Evolutionary conservation across 2,797 vertebrate genomes (phyloP), one percentile per base, ranked within the genome.

Genomic region (Falco rusticolus): DNA sequence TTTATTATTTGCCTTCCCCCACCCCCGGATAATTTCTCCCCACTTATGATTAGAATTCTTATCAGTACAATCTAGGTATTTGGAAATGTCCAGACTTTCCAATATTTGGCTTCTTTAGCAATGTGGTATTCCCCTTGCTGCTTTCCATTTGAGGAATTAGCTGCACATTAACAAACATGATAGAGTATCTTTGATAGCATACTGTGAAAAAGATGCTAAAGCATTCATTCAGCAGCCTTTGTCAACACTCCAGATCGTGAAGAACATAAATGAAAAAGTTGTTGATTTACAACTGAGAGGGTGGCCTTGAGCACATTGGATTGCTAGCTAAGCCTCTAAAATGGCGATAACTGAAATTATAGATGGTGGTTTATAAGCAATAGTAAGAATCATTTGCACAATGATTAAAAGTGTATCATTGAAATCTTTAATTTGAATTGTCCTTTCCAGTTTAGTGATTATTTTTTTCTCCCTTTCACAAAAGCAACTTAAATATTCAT

Each of bases 71-170:
- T 77, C 14, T 43, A 68, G 41, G 24, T 74, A n/a, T 68, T 85
- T 92, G 78, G 81, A 84, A 95, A 75, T 37, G 50, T 59, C 61
- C 84, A 85, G 47, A 54, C 68, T 93, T 96, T 89, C 88, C 78
- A 41, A 41, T 41, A 13, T 68, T 90, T 69, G 43, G 10, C 34
- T 95, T 93, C 65, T 81, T 89, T 90, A 86, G 39, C 34, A 82
- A 25, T 19, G 15, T 34, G 88, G 86, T 79, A 79, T 95, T 97
- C 90, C 93, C 92, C 88, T 87, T 80, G 29, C 53, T 77, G 41
- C 50, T 96, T 94, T 70, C 41, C 26, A n/a, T 53, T 80, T 77
- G 72, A 76, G 56, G 16, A 85, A 33, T 77, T 90, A 74, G 63
- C 68, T 87, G 56, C 82, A 57, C 37, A 47, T 89, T 80, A 80